Percentiles rank a stretch among this genome's conserved stretches.
phyloP scores from a whole-genome alignment of 2,113 vertebrate species.

The Sinocyclocheilus rhinocerous region DNA sequence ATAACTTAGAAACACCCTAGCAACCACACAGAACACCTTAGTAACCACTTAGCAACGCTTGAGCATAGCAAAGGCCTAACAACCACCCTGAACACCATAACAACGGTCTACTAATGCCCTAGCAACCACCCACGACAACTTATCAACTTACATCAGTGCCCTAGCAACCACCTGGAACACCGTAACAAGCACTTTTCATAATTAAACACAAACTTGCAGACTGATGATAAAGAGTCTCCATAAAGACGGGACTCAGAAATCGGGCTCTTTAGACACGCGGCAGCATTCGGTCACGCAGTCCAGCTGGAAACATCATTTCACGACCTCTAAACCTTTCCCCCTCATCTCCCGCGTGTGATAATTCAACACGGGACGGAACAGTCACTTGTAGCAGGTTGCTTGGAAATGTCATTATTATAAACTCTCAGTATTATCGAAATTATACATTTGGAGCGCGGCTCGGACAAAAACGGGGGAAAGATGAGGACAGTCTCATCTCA shows the following conservation, averaged over 20 bases:
- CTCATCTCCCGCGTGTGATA: constrained; percentile 74
- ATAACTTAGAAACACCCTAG: neutral
- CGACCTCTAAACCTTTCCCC: constrained; percentile 37
- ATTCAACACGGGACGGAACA: constrained; percentile 87
- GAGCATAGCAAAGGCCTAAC: no score
- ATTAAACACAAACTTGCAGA: neutral
- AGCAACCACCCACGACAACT: neutral
- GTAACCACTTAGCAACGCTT: neutral
- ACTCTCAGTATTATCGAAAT: constrained; percentile 98
- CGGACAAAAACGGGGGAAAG: constrained; percentile 82
- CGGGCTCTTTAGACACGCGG: neutral
- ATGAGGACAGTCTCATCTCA: constrained; percentile 97
- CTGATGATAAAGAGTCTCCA: neutral
- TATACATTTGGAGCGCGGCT: constrained; percentile 94
- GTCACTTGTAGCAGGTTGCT: constrained; percentile 95
- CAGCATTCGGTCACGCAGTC: neutral
- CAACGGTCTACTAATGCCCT: no score
- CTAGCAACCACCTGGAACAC: neutral
- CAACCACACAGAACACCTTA: neutral
- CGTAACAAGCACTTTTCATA: neutral
- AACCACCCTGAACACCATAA: neutral
- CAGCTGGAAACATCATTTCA: constrained; percentile 39
- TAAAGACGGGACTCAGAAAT: no score
- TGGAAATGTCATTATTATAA: constrained; percentile 97
- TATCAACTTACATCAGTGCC: neutral